A percentile compares a stretch with the other conserved stretches of the same genome.
These are phyloP conservation scores for Maniola hyperantus DNA, from an alignment of 2,888 invertebrate genomes.

Conservation along the genomic window DNA sequence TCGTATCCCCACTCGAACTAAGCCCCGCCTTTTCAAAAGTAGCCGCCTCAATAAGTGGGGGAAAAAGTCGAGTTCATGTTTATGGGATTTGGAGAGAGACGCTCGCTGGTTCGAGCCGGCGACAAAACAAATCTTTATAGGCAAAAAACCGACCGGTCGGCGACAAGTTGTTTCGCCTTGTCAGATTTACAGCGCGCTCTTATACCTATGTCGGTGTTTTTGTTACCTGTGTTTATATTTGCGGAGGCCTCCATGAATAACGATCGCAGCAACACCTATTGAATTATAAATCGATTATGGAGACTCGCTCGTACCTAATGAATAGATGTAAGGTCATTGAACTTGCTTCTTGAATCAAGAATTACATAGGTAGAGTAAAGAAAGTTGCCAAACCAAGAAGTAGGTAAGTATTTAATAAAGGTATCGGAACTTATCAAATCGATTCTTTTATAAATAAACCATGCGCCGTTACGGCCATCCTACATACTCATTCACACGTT, in stretches of 20 bases:
- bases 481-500: no score
- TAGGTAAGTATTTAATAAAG: no score
- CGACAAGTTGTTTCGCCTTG: slow-evolving; percentile 80
- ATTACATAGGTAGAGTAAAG: no score
- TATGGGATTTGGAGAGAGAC: slow-evolving; percentile 81
- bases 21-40: slow-evolving; percentile 51
- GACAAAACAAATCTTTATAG: slow-evolving; percentile 79
- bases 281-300: slow-evolving; percentile 8
- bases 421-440: no score
- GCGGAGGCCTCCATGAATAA: slow-evolving; percentile 6
- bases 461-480: no score
- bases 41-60: slow-evolving; percentile 68
- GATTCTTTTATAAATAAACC: no score
- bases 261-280: slow-evolving; percentile 25
- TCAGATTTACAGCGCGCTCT: slow-evolving; percentile 69
- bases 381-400: no score
- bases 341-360: no score
- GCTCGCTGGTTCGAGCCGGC: slow-evolving; percentile 58
- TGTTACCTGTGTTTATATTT: slow-evolving; percentile 28
- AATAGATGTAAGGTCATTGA: slow-evolving; percentile 4
- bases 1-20: slow-evolving; percentile 55
- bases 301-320: slow-evolving; percentile 9
- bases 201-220: slow-evolving; percentile 24
- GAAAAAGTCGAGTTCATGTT: slow-evolving; percentile 80
- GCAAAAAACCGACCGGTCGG: slow-evolving; percentile 77